Evolutionary conservation across 2,797 vertebrate species (phyloP), one percentile per base, ranked within the genome.

Genomic region (Smutsia gigantea): DNA sequence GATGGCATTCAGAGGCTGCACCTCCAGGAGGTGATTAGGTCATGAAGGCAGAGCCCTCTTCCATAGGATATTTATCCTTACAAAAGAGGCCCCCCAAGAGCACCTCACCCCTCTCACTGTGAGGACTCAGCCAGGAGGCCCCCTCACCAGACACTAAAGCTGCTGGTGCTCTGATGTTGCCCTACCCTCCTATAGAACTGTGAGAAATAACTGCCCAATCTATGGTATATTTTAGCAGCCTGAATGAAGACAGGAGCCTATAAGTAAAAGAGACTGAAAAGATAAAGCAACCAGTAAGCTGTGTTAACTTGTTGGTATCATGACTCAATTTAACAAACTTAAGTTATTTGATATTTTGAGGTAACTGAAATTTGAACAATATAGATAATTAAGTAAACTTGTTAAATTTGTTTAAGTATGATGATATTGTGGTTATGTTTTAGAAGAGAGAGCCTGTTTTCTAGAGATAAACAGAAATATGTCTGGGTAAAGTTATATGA

Each of bases 291-390:
- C 27, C 63, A 87, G 75, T 78, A 17, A 46, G 23, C 46, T 74
- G 15, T n/a, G 51, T 72, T 74, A 85, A 79, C 10, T 51, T 82
- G 13, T 49, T 87, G 29, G 61, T 55, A 15, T 85, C 12, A 57
- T 86, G 53, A 83, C 63, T 79, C 34, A 94, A 0, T 37, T 57
- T 66, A 68, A 78, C 25, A 69, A 46, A 72, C 57, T 94, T 92
- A 11, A 51, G 25, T 68, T 92, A 87, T 94, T 86, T 42, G 68
- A 27, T 74, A 61, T 74, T n/a, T 74, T 79, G 75, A 96, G 34
- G 57, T 74, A 93, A 86, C 37, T 87, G 25, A 91, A 85, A 95
- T 55, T 82, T 89, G 29, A 92, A 75, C 14, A 75, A 1, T 79
- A 46, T 93, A 57, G 29, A 64, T 66, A 13, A 31, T 46, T 37